A percentile compares a stretch with the other conserved stretches of the same genome.
Conservation (phyloP, 1,140 invertebrate species). For the Macrobrachium rosenbergii region DNA sequence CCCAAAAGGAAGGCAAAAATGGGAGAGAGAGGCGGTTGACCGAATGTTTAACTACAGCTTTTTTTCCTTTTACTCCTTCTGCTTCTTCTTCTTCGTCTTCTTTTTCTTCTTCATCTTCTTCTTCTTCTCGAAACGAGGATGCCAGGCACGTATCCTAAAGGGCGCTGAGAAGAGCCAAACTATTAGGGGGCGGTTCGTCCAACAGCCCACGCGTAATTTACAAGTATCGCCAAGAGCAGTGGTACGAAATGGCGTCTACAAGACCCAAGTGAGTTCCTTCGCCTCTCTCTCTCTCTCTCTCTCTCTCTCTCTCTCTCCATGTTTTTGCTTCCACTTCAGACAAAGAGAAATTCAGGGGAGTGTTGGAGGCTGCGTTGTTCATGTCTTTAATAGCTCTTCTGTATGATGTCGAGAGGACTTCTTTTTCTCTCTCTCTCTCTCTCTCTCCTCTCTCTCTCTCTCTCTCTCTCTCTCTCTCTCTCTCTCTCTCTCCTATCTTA, state of each 20-base stretch:
- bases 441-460: conserved; percentile 9
- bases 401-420: background rate
- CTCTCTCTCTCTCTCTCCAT: conserved; percentile 17
- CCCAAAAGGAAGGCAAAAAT: background rate
- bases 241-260: no score
- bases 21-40: background rate
- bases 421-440: background rate
- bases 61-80: background rate
- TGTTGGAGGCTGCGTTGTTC: no score
- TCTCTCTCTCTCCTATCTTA: no score
- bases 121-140: background rate
- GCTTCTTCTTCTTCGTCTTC: background rate
- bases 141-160: background rate
- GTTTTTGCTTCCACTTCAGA: background rate
- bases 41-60: no score
- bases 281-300: background rate
- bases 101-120: background rate
- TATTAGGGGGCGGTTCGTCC: background rate
- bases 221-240: no score
- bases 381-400: no score
- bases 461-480: conserved; percentile 17
- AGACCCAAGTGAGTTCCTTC: background rate
- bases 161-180: background rate
- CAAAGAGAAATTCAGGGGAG: no score
- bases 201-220: no score